A percentile compares a stretch with the other conserved stretches of the same genome.
These are phyloP conservation scores for Bicyclus anynana DNA, from an alignment of 1,140 invertebrate species.

Conservation along the genomic window DNA sequence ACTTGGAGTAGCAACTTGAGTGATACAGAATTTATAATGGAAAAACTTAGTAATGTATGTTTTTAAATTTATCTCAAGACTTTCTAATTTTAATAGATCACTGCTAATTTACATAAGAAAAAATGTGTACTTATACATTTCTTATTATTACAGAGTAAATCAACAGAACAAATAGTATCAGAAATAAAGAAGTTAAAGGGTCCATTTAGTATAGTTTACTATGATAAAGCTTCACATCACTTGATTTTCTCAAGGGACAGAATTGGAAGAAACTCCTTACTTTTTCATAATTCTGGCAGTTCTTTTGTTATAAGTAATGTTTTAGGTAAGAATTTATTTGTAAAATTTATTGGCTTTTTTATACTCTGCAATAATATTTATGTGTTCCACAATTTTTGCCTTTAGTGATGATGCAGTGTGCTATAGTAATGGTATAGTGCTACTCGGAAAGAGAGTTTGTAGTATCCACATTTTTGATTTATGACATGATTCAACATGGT, in stretches of 20 bases:
- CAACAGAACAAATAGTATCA: slow-evolving; percentile 36
- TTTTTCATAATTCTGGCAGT: slow-evolving; percentile 79
- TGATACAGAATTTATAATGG: slow-evolving; percentile 53
- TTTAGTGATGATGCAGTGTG: too few relatives aligned
- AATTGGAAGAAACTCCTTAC: slow-evolving; percentile 90
- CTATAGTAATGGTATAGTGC: too few relatives aligned
- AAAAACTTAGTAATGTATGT: slow-evolving; percentile 44
- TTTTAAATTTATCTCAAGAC: too few relatives aligned
- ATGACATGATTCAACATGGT: too few relatives aligned
- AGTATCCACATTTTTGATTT: too few relatives aligned
- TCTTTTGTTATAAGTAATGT: slow-evolving; percentile 79
- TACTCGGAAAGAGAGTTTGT: too few relatives aligned
- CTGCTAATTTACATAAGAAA: too few relatives aligned
- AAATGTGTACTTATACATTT: neutral
- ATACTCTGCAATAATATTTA: too few relatives aligned
- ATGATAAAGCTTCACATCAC: slow-evolving; percentile 78
- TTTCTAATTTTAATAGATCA: too few relatives aligned
- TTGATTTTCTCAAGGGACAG: slow-evolving; percentile 92
- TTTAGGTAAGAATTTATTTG: slow-evolving; percentile 70
- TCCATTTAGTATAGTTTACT: slow-evolving; percentile 91
- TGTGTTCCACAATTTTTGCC: too few relatives aligned
- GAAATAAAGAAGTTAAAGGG: slow-evolving; percentile 80
- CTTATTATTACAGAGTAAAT: slow-evolving; percentile 24
- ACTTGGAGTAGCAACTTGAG: slow-evolving; percentile 39
- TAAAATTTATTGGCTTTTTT: too few relatives aligned